Evolutionary conservation across 2,888 invertebrate genomes (phyloP), one percentile per base, ranked within the genome.

Genomic region (Luffia ferchaultella): DNA sequence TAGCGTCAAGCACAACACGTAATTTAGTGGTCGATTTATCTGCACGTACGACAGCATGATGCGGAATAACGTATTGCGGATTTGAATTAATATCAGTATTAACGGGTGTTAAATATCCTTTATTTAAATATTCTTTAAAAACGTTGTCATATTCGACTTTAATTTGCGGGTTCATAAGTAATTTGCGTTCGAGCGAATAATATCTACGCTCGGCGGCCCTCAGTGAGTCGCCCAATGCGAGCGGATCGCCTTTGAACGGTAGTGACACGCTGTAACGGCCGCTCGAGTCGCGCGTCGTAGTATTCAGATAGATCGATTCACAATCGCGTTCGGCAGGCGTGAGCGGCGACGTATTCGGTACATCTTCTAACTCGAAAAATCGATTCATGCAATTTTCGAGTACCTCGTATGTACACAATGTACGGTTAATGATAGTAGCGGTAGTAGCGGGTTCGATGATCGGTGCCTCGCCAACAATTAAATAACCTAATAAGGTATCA

Each of bases 1-100:
- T 55, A 5, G 52, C 56, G 43, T 30, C 30, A 7, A 30, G 12
- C 3, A 30, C 30, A 7, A 30, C 30, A 30, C 30, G 30, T 30
- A 30, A 30, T 12, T 30, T 30, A 7, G 30, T 30, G 30, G n/a
- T n/a, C n/a, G 30, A 30, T 30, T 30, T 30, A 30, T 30, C 30
- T 7, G 30, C 3, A 30, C 30, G 30, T 7, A 7, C 3, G 30
- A 30, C 30, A 12, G 30, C 30, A 12, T 30, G 30, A 12, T 30
- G 30, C 12, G 30, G 30, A 12, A 30, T 30, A 7, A 30, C 30
- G 30, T 30, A 30, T 30, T 30, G 30, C 3, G 12, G 12, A 30
- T 12, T 30, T 7, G 30, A 30, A 30, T 30, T 12, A 12, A 7
- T 30, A 3, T 30, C 12, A 12, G 30, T 12, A 7, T 30, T 30